Conservation (phyloP, 2,113 vertebrate species). For the Hirundichthys speculiger region DNA sequence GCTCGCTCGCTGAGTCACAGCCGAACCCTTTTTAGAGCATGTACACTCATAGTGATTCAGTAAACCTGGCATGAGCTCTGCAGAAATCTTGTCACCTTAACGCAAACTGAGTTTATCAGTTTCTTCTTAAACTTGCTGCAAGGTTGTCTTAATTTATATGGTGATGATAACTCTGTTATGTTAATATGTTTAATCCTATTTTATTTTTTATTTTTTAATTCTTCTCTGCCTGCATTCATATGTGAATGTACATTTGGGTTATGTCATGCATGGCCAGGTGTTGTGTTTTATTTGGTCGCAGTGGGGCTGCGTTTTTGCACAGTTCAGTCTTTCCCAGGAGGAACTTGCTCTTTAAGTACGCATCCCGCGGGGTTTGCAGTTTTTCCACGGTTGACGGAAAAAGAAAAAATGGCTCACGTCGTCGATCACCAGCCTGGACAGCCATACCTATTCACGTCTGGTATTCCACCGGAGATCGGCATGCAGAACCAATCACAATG, state of each 20-base stretch:
- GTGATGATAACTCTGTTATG: slow-evolving; percentile 64
- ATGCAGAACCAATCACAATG: no score
- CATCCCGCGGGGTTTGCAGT: slow-evolving; percentile 47
- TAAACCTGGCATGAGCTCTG: slow-evolving; percentile 65
- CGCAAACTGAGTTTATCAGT: slow-evolving; percentile 49
- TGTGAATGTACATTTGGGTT: slow-evolving; percentile 58
- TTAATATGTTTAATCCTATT: slow-evolving; percentile 90
- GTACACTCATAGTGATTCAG: slow-evolving; percentile 58
- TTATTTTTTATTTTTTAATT: slow-evolving; percentile 89
- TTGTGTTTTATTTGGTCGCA: slow-evolving; percentile 58
- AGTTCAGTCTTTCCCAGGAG: slow-evolving; percentile 74
- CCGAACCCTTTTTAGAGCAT: slow-evolving; percentile 54
- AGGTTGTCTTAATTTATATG: slow-evolving; percentile 80
- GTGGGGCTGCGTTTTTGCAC: slow-evolving; percentile 83
- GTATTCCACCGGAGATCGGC: no score
- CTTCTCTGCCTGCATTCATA: slow-evolving; percentile 86
- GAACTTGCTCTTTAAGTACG: slow-evolving; percentile 49
- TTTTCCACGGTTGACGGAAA: slow-evolving; percentile 38
- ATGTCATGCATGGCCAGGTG: slow-evolving; percentile 74
- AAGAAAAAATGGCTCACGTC: no score
- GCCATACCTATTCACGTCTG: no score
- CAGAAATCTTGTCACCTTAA: slow-evolving; percentile 73
- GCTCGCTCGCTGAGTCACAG: slow-evolving; percentile 45
- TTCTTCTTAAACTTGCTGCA: slow-evolving; percentile 66
- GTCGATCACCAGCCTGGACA: background rate